phyloP scores from a whole-genome alignment of 2,888 invertebrate genomes.

The Tachina lurida region DNA sequence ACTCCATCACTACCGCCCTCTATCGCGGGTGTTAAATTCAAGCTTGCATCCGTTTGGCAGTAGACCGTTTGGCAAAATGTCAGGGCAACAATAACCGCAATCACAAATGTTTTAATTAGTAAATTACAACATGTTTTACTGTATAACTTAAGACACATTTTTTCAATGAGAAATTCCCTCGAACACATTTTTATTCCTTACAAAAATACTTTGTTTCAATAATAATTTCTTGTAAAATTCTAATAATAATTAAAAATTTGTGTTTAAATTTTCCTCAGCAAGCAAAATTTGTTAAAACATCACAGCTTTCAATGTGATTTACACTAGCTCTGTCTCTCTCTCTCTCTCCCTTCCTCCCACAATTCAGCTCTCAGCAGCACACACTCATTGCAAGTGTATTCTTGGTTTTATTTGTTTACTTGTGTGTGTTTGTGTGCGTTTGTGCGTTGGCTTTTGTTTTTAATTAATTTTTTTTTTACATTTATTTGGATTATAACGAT shows the following conservation, averaged over 20 bases:
- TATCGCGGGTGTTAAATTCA: neutral
- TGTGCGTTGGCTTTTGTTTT: neutral
- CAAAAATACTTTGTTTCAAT: neutral
- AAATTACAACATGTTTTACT: neutral
- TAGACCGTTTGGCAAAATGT: constrained; percentile 20
- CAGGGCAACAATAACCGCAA: constrained; percentile 20
- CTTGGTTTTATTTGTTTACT: neutral
- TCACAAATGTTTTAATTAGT: constrained; percentile 22
- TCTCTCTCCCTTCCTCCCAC: neutral
- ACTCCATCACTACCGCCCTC: neutral
- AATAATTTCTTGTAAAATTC: neutral
- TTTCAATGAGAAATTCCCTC: neutral
- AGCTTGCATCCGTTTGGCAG: constrained; percentile 21
- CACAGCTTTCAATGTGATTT: neutral
- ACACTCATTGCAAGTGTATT: neutral
- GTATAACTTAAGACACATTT: neutral
- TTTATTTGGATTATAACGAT: constrained; percentile 43
- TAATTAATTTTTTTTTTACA: constrained; percentile 21
- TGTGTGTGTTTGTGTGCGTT: neutral
- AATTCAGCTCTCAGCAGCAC: neutral
- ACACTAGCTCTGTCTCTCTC: neutral
- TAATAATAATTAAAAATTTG: neutral
- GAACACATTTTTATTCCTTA: neutral
- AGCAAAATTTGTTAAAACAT: too few relatives aligned
- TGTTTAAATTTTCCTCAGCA: too few relatives aligned